These are phyloP conservation scores for Otis tarda DNA, from an alignment of 2,113 vertebrate genomes.

Conservation along the genomic window DNA sequence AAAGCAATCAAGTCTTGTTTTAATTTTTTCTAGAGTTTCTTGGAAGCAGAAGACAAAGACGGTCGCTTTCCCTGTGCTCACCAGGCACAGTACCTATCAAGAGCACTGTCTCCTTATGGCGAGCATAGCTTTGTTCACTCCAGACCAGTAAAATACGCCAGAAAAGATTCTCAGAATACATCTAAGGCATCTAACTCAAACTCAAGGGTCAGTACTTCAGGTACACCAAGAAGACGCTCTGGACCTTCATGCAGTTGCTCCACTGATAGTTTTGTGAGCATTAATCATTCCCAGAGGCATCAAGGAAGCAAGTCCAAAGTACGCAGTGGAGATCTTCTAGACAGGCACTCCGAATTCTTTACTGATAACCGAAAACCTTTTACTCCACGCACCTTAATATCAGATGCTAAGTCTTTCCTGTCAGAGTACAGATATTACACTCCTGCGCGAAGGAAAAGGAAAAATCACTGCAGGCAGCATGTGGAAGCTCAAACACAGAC, in stretches of 20 bases:
- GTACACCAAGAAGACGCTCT: neutral
- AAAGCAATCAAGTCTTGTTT: neutral
- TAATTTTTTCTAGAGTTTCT: slow-evolving; percentile 49
- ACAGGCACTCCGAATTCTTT: slow-evolving; percentile 85
- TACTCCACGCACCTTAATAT: slow-evolving; percentile 88
- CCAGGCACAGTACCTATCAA: neutral
- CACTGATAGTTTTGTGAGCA: neutral
- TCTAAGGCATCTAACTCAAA: neutral
- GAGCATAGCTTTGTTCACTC: neutral
- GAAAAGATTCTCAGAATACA: neutral
- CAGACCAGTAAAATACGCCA: neutral
- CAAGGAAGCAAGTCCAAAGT: slow-evolving; percentile 75
- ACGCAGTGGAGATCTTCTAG: slow-evolving; percentile 84
- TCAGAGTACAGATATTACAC: slow-evolving; percentile 89
- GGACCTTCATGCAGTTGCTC: neutral
- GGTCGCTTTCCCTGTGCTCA: neutral
- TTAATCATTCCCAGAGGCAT: slow-evolving; percentile 23
- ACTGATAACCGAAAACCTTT: slow-evolving; percentile 82
- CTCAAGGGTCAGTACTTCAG: neutral
- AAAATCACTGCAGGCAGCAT: neutral
- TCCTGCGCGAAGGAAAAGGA: slow-evolving; percentile 75
- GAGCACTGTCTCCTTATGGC: neutral
- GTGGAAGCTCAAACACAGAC: slow-evolving; percentile 77
- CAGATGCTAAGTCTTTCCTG: slow-evolving; percentile 84
- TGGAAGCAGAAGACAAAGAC: neutral